Evolutionary conservation across 2,113 vertebrate species (phyloP).

Genomic region (Mustelus asterias): DNA sequence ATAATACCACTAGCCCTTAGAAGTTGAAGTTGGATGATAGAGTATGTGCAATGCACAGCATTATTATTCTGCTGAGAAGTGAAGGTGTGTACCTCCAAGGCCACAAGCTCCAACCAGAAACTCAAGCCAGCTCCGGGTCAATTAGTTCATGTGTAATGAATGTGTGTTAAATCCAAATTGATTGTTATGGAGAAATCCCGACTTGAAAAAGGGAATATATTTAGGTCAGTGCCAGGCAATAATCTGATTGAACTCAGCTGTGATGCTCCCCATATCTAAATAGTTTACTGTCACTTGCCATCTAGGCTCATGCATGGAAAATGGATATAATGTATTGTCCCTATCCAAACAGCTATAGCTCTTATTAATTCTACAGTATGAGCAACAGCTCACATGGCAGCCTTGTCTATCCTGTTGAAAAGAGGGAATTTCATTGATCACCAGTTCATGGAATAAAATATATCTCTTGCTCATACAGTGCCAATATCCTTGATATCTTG

Average conservation of each 20-base stretch:
- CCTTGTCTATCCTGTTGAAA: background rate
- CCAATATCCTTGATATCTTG: background rate
- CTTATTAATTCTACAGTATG: background rate
- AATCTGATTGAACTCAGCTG: background rate
- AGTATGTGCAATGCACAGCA: background rate
- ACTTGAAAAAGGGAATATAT: no score
- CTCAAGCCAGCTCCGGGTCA: background rate
- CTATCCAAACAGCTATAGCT: background rate
- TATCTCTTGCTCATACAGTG: background rate
- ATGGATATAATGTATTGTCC: background rate
- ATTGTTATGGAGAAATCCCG: background rate
- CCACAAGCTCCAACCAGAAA: background rate
- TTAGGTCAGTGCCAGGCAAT: background rate
- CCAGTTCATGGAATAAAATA: background rate
- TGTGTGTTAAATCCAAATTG: background rate
- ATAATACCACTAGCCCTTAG: no score
- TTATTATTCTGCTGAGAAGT: background rate
- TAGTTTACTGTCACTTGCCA: background rate
- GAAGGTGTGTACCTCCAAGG: background rate
- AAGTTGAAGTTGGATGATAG: background rate
- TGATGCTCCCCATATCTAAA: background rate
- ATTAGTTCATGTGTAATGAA: background rate
- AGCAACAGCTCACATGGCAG: background rate
- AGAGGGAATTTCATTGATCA: background rate
- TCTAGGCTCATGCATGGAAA: background rate